Conservation (phyloP, 2,888 invertebrate species). For the Lasius platythorax region DNA sequence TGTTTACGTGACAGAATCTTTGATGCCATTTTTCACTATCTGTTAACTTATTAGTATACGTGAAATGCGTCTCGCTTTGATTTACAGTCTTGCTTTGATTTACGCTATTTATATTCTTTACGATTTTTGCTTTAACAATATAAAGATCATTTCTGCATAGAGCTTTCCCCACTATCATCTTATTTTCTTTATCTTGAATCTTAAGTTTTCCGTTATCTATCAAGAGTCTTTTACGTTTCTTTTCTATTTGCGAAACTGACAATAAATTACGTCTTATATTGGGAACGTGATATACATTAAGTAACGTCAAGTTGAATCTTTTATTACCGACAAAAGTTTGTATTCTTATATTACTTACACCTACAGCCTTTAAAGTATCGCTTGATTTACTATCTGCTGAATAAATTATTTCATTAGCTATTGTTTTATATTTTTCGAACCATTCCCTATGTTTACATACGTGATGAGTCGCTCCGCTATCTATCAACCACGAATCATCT, state of each 20-base stretch:
- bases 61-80: too few relatives aligned
- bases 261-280: neutral
- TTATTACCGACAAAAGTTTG: conserved; percentile 9
- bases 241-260: conserved; percentile 41
- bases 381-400: conserved; percentile 1
- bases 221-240: conserved; percentile 26
- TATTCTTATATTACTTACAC: neutral
- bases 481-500: conserved; percentile 56
- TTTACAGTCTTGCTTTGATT: too few relatives aligned
- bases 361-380: conserved; percentile 22
- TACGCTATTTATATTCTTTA: too few relatives aligned
- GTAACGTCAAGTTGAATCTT: neutral
- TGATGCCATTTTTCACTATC: conserved; percentile 1
- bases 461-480: conserved; percentile 56
- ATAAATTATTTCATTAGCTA: conserved; percentile 26
- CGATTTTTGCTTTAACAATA: conserved; percentile 8
- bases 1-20: conserved; percentile 35
- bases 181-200: conserved; percentile 19
- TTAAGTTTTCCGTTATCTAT: conserved; percentile 20
- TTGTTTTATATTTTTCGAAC: conserved; percentile 23
- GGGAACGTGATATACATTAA: conserved; percentile 27
- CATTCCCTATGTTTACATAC: conserved; percentile 47
- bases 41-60: too few relatives aligned
- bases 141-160: conserved; percentile 20
- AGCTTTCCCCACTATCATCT: conserved; percentile 42